phyloP scores from a whole-genome alignment of 2,888 invertebrate genomes.

The Synanthedon andrenaeformis region DNA sequence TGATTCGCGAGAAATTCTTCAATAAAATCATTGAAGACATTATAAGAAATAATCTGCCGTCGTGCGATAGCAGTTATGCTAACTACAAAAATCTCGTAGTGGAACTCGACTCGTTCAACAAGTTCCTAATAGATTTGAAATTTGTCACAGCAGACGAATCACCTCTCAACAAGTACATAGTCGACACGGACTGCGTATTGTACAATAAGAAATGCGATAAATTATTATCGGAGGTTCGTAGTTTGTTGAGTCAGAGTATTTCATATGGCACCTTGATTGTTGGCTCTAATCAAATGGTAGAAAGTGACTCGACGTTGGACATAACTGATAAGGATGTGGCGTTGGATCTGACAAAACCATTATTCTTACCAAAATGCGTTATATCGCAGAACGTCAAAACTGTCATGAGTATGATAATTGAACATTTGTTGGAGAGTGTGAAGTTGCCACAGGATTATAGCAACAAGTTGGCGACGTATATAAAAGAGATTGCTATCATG shows the following conservation, averaged over 20 bases:
- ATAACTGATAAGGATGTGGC: constrained; percentile 21
- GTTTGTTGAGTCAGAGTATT: constrained; percentile 41
- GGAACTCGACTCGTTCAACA: constrained; percentile 57
- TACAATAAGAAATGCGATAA: constrained; percentile 62
- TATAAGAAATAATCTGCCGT: constrained; percentile 48
- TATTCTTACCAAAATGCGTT: constrained; percentile 53
- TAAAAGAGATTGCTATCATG: constrained; percentile 56
- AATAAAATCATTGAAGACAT: constrained; percentile 57
- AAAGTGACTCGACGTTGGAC: constrained; percentile 36
- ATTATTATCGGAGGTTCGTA: constrained; percentile 43
- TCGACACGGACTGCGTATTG: constrained; percentile 52
- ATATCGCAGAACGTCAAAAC: constrained; percentile 52
- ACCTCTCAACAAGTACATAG: constrained; percentile 51
- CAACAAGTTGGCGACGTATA: constrained; percentile 38
- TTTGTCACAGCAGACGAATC: constrained; percentile 47
- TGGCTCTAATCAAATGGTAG: constrained; percentile 21
- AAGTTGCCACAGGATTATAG: constrained; percentile 49
- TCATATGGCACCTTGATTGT: constrained; percentile 42
- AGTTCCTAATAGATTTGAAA: constrained; percentile 55
- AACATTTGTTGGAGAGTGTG: constrained; percentile 49
- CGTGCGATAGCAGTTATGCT: constrained; percentile 48
- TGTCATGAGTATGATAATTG: constrained; percentile 43
- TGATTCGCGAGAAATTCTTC: constrained; percentile 48
- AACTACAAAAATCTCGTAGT: constrained; percentile 50
- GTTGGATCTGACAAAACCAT: constrained; percentile 45